Base-by-base conservation (phyloP, 2,797 vertebrate species). In the Takifugu ocellatus region DNA sequence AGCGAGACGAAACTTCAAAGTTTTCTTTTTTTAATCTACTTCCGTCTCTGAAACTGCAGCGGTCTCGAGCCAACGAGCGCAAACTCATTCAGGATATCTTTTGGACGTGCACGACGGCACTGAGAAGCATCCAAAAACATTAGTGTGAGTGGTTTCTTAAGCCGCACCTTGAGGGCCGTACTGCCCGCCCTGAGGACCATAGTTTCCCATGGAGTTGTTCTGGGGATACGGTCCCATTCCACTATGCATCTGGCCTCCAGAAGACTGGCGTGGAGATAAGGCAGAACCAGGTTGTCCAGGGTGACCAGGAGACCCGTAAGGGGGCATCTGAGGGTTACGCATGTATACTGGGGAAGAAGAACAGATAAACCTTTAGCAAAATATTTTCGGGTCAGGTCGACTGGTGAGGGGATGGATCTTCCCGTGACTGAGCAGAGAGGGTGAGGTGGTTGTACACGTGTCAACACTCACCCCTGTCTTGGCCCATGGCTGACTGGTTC, bases 181-280 rank as follows among this genome's bases (percentile, higher is more conserved):
- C 79, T 97, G 96, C 10, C 78, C 91, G 2, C 93, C 92, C 85
- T 98, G 97, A 74, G 95, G 94, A 43, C 93, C 95, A 10, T 96
- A 99, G 89, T 90, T 95, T 64, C 93, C 93, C 94, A 98, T 95
- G 74, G 94, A 95, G 86, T 96, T 98, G 83, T 92, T 93, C 86
- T 98, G 97, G 74, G 95, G 94, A 84, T 97, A 99, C 9, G 96
- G 92, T 70, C 94, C 95, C 93, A 99, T 97, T 61, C 92, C 94
- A 65, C 91, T 82, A 61, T 98, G 96, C 88, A 99, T 94, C 89
- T 98, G 96, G 74, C 91, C 92, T 90, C 93, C 97, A 50, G 97
- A 94, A 74, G 94, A 95, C 88, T 97, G 96, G 80, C 96, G 95
- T 63, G 97, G 97, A 73, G 96, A 99, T 93, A 98, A 95, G 92